Base-by-base conservation (phyloP, 2,797 vertebrate genomes). In the Enteromius argenteus region DNA sequence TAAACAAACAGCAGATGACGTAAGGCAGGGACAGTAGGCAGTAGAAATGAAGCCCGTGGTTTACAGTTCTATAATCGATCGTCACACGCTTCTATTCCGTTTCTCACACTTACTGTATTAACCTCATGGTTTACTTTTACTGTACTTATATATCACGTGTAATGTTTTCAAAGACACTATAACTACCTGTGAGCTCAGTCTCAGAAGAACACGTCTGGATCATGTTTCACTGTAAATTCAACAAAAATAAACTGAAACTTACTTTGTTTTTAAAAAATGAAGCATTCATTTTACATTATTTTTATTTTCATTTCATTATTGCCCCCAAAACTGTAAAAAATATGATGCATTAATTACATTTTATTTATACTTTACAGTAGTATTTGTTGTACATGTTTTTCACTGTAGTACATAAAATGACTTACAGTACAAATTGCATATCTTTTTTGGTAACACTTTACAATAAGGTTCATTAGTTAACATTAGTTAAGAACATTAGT, bases 81-180 rank as follows among this genome's bases (percentile, higher is more conserved):
- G 21, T 35, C 49, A 71, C 35, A 14, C 35, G 2, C 21, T 15
- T 72, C 17, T 69, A 56, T 69, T 71, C n/a, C 35, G 5, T 58
- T 72, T 81, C 37, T 81, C 53, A 73, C 39, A 73, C 23, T 73
- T 64, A 27, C 80, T 62, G 30, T 74, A 58, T 46, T 37, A 49
- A 27, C 64, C 30, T 37, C 37, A 27, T 49, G 53, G 17, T 62
- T 73, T 60, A 62, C 56, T 42, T 58, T 32, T 44, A 42, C 53
- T 81, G 17, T 56, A 14, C 15, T 56, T 3, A 23, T 71, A 32
- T 44, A 3, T 44, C 35, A 44, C 14, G 0, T 81, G 51, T 69
- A 27, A 53, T 17, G 21, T 37, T 71, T 9, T 60, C 11, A 3
- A 37, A 72, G 39, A 81, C 39, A 11, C 53, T 58, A 42, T 17